A percentile compares a stretch with the other conserved stretches of the same genome.
phyloP scores from a whole-genome alignment of 2,113 vertebrate species.

The Myrmecophaga tridactyla region DNA sequence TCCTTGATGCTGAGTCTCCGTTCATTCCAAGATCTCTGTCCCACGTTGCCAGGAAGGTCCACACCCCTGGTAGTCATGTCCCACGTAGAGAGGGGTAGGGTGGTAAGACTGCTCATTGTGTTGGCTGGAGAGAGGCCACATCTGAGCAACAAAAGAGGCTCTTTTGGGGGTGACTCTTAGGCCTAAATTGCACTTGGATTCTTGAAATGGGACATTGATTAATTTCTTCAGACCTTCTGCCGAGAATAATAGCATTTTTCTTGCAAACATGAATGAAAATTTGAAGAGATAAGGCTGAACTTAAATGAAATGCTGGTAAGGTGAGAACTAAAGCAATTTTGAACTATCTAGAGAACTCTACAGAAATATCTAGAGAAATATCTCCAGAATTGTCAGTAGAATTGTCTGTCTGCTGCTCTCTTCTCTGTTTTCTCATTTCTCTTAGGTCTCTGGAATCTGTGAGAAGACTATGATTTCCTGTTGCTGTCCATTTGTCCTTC shows the following conservation, averaged over 20 bases:
- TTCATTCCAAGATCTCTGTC: no score
- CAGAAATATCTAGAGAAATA: not conserved
- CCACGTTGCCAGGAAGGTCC: no score
- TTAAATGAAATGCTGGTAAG: slow-evolving; percentile 11
- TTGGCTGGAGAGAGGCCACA: no score
- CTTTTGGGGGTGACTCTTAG: no score
- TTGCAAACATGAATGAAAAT: not conserved
- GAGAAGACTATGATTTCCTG: not conserved
- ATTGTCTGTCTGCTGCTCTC: not conserved
- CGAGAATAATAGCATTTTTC: not conserved
- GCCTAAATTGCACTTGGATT: no score
- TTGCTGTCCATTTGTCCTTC: not conserved
- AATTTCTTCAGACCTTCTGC: not conserved
- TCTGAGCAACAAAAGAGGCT: no score
- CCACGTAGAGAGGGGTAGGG: no score
- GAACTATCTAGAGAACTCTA: not conserved
- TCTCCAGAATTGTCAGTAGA: not conserved
- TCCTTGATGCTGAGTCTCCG: no score
- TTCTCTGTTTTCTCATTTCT: not conserved
- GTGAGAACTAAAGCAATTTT: not conserved
- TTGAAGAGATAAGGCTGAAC: not conserved
- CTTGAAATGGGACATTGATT: not conserved
- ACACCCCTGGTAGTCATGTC: no score
- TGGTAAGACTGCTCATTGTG: no score
- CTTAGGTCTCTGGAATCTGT: not conserved